Evolutionary conservation across 1,140 invertebrate genomes (phyloP), one percentile per base, ranked within the genome.

Genomic region (Dendrolimus punctatus): DNA sequence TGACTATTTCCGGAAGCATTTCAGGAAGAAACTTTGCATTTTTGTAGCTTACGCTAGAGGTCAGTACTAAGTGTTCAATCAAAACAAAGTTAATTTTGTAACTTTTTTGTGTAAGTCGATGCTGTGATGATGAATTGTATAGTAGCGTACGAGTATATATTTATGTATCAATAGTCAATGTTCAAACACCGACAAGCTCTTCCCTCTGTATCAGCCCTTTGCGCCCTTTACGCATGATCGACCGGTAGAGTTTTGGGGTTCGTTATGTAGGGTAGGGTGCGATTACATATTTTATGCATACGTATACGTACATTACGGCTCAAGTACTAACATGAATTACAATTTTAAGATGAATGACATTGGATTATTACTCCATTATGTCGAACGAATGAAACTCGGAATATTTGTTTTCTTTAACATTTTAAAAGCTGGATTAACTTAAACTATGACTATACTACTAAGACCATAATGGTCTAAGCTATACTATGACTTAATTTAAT

Each of bases 151-250:
- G 8, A 6, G 37, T 51, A 39, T 43, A 8, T 71, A 59, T 69
- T 58, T 61, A 61, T 70, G 71, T 70, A 55, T 70, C 62, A 60
- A 51, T 72, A 67, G 56, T 49, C 63, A 71, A 73, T 62, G 76
- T 81, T 80, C 74, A 78, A 81, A 62, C 76, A 76, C 69, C 78
- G 76, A 67, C 62, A 56, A 71, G 64, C 66, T 76, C 76, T 79
- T 79, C 76, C 77, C 76, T 80, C 73, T 80, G 79, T 66, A 66
- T 66, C 82, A 85, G 82, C 82, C 82, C 82, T 85, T 83, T 80
- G 68, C 77, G 79, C 79, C 82, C 83, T 83, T 82, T 86, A 84
- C 79, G 80, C 80, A 83, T 83, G 80, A 86, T 86, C 83, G 83
- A 82, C 79, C 83, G 73, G 76, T 72, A 71, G 74, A 73, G 73